These are phyloP conservation scores for Taenioides sp. DNA, from an alignment of 2,797 vertebrate genomes.

Conservation along the genomic window DNA sequence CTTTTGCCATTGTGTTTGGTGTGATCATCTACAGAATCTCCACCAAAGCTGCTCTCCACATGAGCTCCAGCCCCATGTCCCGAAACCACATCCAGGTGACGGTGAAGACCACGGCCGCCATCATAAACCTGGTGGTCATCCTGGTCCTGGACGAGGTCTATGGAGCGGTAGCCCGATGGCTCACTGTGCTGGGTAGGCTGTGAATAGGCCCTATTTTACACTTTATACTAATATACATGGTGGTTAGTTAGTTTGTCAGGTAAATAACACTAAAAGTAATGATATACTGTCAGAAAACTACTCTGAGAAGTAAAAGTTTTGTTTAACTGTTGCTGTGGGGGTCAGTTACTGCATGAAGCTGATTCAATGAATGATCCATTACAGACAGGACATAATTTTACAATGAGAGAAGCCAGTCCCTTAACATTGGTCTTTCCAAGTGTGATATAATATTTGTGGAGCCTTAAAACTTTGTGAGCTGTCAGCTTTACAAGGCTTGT, in stretches of 20 bases:
- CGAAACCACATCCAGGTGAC: constrained; percentile 89
- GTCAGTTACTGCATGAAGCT: no score
- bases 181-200: constrained; percentile 87
- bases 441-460: not conserved
- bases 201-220: no score
- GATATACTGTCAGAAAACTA: no score
- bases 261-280: not conserved
- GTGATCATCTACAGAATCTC: constrained; percentile 97
- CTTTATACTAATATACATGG: not conserved
- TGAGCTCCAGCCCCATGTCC: constrained; percentile 89
- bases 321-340: no score
- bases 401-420: no score
- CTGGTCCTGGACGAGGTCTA: constrained; percentile 97
- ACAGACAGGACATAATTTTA: no score
- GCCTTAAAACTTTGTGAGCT: not conserved
- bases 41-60: constrained; percentile 89
- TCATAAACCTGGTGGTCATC: constrained; percentile 97
- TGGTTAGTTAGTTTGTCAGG: not conserved
- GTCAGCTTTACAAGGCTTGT: not conserved
- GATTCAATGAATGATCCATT: no score
- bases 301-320: no score
- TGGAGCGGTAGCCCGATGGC: constrained; percentile 91
- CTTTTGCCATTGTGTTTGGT: constrained; percentile 94
- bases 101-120: constrained; percentile 93
- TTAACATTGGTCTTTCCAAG: not conserved